phyloP scores from a whole-genome alignment of 2,888 invertebrate genomes.

The Tanytarsus gracilentus region DNA sequence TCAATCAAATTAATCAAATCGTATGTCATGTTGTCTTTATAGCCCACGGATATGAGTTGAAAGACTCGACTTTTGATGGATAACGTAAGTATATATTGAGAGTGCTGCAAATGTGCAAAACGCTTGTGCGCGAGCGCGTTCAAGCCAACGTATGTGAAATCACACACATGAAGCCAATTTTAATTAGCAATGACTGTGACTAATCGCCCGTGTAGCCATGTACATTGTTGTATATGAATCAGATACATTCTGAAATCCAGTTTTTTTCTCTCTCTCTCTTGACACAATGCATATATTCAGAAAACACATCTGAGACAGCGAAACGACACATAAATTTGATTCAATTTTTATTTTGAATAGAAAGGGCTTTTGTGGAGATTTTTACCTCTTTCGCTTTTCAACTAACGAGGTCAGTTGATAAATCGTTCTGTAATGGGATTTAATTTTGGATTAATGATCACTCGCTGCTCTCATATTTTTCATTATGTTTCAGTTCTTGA shows the following conservation, averaged over 20 bases:
- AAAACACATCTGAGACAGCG: constrained; percentile 7
- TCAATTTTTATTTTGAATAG: constrained; percentile 12
- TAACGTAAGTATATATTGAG: constrained; percentile 1
- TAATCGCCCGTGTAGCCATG: constrained; percentile 12
- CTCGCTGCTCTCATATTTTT: constrained; percentile 7
- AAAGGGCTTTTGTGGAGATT: constrained; percentile 14
- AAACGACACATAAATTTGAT: constrained; percentile 7
- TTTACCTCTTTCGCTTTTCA: neutral
- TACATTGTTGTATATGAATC: constrained; percentile 6
- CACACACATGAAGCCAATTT: constrained; percentile 10
- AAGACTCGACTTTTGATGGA: neutral
- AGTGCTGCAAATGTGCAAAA: constrained; percentile 22
- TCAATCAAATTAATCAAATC: constrained; percentile 21
- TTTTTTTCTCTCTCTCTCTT: neutral
- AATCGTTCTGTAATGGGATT: constrained; percentile 18
- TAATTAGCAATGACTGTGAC: constrained; percentile 25
- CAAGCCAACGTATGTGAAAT: neutral
- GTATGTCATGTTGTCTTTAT: neutral
- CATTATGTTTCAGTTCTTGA: neutral
- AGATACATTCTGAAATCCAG: neutral
- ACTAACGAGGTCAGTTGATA: constrained; percentile 4
- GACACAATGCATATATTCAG: neutral
- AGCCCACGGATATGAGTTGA: neutral
- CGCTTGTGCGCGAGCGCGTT: neutral
- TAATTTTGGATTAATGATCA: constrained; percentile 16